Conservation (phyloP, 2,797 vertebrate genomes). For the Chlorospingus semifuscus region DNA sequence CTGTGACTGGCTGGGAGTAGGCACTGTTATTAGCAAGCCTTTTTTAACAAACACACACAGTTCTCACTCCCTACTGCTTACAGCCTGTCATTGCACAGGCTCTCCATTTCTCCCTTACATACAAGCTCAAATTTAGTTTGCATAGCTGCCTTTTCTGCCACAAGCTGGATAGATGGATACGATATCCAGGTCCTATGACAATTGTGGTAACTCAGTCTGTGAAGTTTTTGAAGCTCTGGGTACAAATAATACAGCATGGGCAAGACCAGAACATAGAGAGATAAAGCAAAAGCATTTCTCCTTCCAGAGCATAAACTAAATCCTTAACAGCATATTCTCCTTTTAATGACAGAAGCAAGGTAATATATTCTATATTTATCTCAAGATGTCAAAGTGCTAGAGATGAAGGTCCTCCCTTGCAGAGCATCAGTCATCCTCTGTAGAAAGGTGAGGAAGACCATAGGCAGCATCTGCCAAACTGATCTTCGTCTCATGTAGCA, state of each 20-base stretch:
- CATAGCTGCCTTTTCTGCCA: neutral
- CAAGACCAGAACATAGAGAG: neutral
- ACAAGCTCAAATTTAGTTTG: accelerated
- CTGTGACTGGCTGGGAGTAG: neutral
- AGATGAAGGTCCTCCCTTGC: neutral
- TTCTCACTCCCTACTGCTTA: neutral
- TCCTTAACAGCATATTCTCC: neutral
- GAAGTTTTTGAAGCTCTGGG: neutral
- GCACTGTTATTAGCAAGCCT: neutral
- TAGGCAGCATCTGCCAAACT: neutral
- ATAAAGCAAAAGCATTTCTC: neutral
- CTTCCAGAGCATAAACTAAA: neutral
- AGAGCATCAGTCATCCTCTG: neutral
- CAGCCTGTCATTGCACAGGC: neutral
- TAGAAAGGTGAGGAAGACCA: neutral
- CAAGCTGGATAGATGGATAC: too few relatives aligned
- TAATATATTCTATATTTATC: neutral
- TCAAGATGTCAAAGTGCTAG: neutral
- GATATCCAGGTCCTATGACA: neutral
- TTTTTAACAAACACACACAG: neutral
- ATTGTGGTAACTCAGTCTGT: neutral
- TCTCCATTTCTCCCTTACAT: neutral
- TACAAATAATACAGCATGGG: neutral
- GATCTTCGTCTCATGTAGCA: neutral
- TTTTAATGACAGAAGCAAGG: neutral